Conservation (phyloP, 2,888 invertebrate species). For the Taenaris catops region DNA sequence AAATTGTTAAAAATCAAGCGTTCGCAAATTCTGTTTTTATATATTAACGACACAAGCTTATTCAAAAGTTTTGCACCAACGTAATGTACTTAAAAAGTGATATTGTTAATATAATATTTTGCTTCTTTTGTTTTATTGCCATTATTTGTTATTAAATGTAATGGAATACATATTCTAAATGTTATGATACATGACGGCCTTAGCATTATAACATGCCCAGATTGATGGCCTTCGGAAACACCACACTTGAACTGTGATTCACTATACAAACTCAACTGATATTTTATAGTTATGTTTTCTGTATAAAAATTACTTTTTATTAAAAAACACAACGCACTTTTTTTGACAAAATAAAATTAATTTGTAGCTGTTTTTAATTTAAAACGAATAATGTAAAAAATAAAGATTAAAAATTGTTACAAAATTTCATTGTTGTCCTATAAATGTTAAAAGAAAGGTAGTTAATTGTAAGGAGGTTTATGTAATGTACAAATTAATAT, state of each 20-base stretch:
- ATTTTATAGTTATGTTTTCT: slow-evolving; percentile 27
- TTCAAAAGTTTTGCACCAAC: slow-evolving; percentile 26
- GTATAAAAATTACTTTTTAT: slow-evolving; percentile 20
- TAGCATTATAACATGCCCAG: slow-evolving; percentile 44
- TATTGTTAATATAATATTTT: slow-evolving; percentile 43
- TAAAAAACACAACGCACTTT: slow-evolving; percentile 17
- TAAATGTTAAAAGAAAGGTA: slow-evolving; percentile 50
- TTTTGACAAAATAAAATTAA: slow-evolving; percentile 14
- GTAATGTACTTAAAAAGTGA: slow-evolving; percentile 61
- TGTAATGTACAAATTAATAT: slow-evolving; percentile 76
- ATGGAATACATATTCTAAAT: slow-evolving; percentile 34
- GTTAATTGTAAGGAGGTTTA: slow-evolving; percentile 52
- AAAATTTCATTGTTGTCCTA: slow-evolving; percentile 54
- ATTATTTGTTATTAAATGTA: slow-evolving; percentile 28
- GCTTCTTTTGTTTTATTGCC: slow-evolving; percentile 17
- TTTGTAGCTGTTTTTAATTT: slow-evolving; percentile 20
- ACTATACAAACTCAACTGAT: slow-evolving; percentile 61
- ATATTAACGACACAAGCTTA: slow-evolving; percentile 15
- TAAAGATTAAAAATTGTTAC: slow-evolving; percentile 34
- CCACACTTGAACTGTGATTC: slow-evolving; percentile 70
- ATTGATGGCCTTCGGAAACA: slow-evolving; percentile 58
- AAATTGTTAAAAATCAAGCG: slow-evolving; percentile 1
- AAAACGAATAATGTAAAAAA: slow-evolving; percentile 22
- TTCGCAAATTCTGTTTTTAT: slow-evolving; percentile 20
- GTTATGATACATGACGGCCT: slow-evolving; percentile 49